Evolutionary conservation across 2,888 invertebrate genomes (phyloP).

Genomic region (Pinctada fucata): DNA sequence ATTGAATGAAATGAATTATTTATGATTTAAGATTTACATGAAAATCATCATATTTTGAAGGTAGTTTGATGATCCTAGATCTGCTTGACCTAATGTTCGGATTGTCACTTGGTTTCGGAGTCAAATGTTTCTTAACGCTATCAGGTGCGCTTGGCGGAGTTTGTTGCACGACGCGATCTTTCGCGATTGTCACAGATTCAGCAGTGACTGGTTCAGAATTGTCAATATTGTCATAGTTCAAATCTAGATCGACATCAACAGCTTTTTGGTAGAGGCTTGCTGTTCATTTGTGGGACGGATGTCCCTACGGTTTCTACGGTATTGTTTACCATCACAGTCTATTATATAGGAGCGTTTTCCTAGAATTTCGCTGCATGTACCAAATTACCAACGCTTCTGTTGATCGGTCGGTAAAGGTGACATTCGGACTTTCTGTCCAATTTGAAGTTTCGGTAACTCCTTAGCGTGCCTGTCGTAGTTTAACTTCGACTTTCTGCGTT

Average conservation of each 20-base stretch:
- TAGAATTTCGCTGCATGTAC: not conserved
- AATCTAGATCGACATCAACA: not conserved
- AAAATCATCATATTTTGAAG: too few species aligned
- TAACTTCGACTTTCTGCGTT: not conserved
- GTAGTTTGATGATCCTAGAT: too few species aligned
- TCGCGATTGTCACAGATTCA: too few species aligned
- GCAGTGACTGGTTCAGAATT: too few species aligned
- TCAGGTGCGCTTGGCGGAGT: too few species aligned
- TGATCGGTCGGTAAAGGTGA: not conserved
- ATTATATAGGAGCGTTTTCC: conserved; percentile 6
- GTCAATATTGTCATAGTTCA: not conserved
- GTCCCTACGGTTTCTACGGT: not conserved
- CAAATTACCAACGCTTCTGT: not conserved
- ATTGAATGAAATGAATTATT: too few species aligned
- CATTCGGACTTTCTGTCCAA: not conserved
- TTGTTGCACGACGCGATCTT: too few species aligned
- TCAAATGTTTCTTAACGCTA: too few species aligned
- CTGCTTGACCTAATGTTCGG: too few species aligned
- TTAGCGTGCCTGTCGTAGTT: not conserved
- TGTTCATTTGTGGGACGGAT: not conserved
- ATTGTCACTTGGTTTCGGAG: too few species aligned
- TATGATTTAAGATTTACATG: too few species aligned
- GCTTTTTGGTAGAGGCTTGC: not conserved
- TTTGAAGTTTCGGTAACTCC: not conserved
- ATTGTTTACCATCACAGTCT: conserved; percentile 2